These are phyloP conservation scores for Drosophila rubida DNA, from an alignment of 2,888 invertebrate genomes.

Conservation along the genomic window DNA sequence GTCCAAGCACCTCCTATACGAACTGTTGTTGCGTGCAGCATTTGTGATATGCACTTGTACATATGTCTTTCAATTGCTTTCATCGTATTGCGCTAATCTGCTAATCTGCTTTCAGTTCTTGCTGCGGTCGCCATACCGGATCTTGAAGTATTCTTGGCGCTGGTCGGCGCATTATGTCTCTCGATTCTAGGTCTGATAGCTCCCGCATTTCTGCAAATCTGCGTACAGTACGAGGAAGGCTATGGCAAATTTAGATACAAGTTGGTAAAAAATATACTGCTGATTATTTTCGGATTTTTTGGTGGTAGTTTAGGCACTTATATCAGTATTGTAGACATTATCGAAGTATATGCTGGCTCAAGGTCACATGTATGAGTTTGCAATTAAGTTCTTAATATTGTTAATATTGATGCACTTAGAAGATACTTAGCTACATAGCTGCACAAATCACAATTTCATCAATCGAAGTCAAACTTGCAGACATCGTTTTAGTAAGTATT, in stretches of 20 bases:
- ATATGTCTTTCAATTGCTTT: slow-evolving; percentile 74
- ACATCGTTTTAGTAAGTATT: too few species aligned
- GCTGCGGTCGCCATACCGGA: slow-evolving; percentile 96
- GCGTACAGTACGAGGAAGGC: slow-evolving; percentile 89
- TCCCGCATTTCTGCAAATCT: slow-evolving; percentile 94
- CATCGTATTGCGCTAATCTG: background rate
- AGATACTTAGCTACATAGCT: too few species aligned
- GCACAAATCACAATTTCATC: too few species aligned
- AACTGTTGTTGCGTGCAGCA: slow-evolving; percentile 90
- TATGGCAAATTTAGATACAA: slow-evolving; percentile 90
- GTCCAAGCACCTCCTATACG: slow-evolving; percentile 88
- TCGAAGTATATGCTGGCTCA: background rate
- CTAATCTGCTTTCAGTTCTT: background rate
- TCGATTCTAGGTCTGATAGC: slow-evolving; percentile 96
- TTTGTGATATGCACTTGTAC: slow-evolving; percentile 89
- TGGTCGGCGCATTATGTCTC: slow-evolving; percentile 96
- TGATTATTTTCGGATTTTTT: slow-evolving; percentile 90
- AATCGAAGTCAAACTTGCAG: too few species aligned
- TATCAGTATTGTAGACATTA: slow-evolving; percentile 37
- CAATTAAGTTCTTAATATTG: too few species aligned
- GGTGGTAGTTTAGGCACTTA: slow-evolving; percentile 91
- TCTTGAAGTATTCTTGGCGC: slow-evolving; percentile 92
- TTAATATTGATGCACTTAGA: too few species aligned
- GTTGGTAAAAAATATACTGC: slow-evolving; percentile 89
- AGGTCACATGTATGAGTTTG: background rate